Percentiles rank a stretch among this genome's conserved stretches.
Conservation (phyloP, 2,113 vertebrate species). For the Microcebus murinus region DNA sequence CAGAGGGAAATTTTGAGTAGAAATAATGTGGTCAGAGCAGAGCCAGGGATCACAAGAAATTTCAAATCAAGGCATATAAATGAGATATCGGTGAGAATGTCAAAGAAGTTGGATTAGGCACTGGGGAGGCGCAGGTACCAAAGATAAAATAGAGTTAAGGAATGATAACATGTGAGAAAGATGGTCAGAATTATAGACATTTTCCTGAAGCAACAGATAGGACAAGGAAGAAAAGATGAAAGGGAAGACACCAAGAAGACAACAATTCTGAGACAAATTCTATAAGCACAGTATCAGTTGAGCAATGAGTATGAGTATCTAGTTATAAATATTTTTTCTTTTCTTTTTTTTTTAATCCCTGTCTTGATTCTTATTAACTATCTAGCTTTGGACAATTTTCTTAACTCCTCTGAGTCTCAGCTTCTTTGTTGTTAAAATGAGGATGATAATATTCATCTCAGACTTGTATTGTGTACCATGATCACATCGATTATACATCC, state of each 20-base stretch:
- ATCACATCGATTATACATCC: background rate
- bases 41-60: background rate
- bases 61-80: background rate
- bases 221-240: background rate
- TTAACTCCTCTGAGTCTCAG: background rate
- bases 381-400: background rate
- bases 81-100: background rate
- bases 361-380: background rate
- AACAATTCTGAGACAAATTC: background rate
- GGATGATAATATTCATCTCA: background rate
- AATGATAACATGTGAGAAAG: background rate
- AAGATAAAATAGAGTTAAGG: background rate
- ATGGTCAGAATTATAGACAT: background rate
- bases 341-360: background rate
- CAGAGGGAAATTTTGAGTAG: background rate
- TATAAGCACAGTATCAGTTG: background rate
- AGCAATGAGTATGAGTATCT: background rate
- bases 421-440: conserved; percentile 25
- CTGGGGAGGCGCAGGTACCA: background rate
- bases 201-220: background rate
- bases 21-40: background rate
- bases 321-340: background rate
- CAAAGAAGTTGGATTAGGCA: background rate
- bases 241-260: background rate
- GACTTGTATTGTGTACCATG: background rate